Evolutionary conservation across 2,888 invertebrate genomes (phyloP).

Genomic region (Synanthedon formicaeformis): DNA sequence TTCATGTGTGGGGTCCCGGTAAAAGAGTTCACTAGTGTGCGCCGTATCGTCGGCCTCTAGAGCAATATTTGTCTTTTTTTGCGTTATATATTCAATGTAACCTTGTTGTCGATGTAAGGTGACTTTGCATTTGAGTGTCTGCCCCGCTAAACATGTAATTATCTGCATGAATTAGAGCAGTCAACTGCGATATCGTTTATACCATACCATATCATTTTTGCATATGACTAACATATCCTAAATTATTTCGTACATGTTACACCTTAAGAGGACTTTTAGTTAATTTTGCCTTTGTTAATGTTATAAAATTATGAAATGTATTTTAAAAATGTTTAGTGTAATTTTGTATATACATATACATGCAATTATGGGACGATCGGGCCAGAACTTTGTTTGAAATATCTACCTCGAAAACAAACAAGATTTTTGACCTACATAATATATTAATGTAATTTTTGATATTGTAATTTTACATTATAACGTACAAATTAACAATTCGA

Average conservation of each 20-base stretch:
- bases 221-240: constrained; percentile 23
- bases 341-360: constrained; percentile 21
- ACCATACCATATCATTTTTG: constrained; percentile 61
- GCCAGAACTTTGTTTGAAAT: constrained; percentile 32
- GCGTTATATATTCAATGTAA: constrained; percentile 59
- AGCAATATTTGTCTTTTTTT: constrained; percentile 40
- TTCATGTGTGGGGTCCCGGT: background rate
- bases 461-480: too few species aligned
- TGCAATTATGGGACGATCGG: constrained; percentile 30
- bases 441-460: too few species aligned
- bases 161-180: constrained; percentile 46
- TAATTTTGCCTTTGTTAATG: constrained; percentile 38
- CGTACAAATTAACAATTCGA: too few species aligned
- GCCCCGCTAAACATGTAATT: constrained; percentile 62
- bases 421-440: constrained; percentile 1
- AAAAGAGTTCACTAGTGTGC: constrained; percentile 6
- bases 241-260: constrained; percentile 29
- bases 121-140: constrained; percentile 65
- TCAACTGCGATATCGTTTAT: constrained; percentile 46
- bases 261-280: constrained; percentile 31
- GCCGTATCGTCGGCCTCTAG: constrained; percentile 27
- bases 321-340: constrained; percentile 22
- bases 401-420: constrained; percentile 14
- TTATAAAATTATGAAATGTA: constrained; percentile 1
- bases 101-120: constrained; percentile 63